Evolutionary conservation across 1,140 invertebrate genomes (phyloP).

Genomic region (Plodia interpunctella): DNA sequence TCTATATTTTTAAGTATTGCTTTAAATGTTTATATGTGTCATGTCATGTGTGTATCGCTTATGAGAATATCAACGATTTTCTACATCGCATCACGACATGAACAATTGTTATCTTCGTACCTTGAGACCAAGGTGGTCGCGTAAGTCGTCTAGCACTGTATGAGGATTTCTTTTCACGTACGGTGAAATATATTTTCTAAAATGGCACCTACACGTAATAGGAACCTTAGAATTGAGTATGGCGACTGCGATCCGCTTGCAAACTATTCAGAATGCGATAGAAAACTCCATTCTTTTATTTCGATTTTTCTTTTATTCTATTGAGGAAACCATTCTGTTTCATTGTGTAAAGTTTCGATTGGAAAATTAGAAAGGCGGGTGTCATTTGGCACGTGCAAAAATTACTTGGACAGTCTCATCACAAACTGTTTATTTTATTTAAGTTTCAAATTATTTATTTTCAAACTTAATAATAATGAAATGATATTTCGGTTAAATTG

Average conservation of each 20-base stretch:
- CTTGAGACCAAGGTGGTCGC: too few relatives aligned
- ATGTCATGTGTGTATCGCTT: too few relatives aligned
- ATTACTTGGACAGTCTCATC: background rate
- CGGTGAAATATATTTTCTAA: background rate
- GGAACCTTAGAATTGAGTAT: slow-evolving; percentile 45
- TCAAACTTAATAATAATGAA: too few relatives aligned
- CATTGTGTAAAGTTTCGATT: slow-evolving; percentile 48
- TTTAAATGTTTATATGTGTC: too few relatives aligned
- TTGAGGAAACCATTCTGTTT: slow-evolving; percentile 56
- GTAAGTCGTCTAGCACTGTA: too few relatives aligned
- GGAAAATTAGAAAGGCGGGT: slow-evolving; percentile 27
- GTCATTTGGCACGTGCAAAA: slow-evolving; percentile 13
- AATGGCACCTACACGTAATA: slow-evolving; percentile 38
- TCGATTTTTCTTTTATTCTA: slow-evolving; percentile 65
- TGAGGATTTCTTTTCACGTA: background rate
- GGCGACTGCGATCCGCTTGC: slow-evolving; percentile 66
- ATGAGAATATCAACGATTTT: too few relatives aligned
- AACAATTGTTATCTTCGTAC: too few relatives aligned
- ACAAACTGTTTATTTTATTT: background rate
- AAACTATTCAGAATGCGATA: slow-evolving; percentile 67
- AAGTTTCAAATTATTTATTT: background rate
- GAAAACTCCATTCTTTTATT: slow-evolving; percentile 68
- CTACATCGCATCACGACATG: too few relatives aligned
- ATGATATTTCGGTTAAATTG: too few relatives aligned
- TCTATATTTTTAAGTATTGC: too few relatives aligned